These are phyloP conservation scores for Columba guinea DNA, from an alignment of 2,797 vertebrate species.

Conservation along the genomic window DNA sequence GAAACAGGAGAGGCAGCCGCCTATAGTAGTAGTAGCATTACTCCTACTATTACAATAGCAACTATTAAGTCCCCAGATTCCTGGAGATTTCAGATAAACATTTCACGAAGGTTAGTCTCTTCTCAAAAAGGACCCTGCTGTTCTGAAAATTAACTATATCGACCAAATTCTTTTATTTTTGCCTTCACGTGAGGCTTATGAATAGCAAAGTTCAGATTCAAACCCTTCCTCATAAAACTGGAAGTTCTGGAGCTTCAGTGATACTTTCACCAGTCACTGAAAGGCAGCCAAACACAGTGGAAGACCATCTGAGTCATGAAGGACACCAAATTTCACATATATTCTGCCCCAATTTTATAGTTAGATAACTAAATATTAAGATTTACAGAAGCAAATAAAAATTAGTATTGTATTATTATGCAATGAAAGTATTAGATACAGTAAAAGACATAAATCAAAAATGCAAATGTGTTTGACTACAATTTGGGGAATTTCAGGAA, in stretches of 20 bases:
- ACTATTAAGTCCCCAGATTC: not conserved
- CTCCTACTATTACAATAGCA: not conserved
- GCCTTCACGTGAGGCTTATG: not conserved
- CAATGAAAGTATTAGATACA: not conserved
- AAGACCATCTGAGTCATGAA: not conserved
- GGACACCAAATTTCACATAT: not conserved
- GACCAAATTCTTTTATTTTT: not conserved
- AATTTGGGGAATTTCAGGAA: not conserved
- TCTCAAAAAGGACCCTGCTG: not conserved
- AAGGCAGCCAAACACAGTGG: not conserved
- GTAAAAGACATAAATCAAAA: not conserved
- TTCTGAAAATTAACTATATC: not conserved
- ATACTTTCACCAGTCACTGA: not conserved
- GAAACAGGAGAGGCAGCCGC: not conserved
- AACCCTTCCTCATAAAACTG: not conserved
- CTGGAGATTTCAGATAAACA: not conserved
- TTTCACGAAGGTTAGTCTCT: not conserved
- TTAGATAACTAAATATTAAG: not conserved
- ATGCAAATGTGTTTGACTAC: not conserved
- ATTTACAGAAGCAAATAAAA: not conserved
- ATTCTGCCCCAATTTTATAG: not conserved
- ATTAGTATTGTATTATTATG: not conserved
- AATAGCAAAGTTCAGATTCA: not conserved
- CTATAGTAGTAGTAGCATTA: not conserved
- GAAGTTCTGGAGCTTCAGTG: not conserved